Base-by-base conservation (phyloP, 2,888 invertebrate genomes). In the Cactoblastis cactorum region DNA sequence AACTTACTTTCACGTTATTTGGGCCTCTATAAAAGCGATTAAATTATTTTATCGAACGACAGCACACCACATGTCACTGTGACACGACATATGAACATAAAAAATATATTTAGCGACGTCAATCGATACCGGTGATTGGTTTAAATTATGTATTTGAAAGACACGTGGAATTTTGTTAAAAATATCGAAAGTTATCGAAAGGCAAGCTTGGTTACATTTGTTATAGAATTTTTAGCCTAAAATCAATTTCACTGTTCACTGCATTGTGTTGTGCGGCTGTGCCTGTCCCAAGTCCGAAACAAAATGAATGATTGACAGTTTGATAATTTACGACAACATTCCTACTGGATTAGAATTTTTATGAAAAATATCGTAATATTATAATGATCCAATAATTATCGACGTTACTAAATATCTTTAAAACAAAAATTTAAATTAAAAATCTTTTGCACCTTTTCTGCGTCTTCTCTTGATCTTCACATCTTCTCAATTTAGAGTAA, bases 61-160 rank as follows among this genome's bases (percentile, higher is more conserved):
- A 76, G 71, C 76, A 79, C 76, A 79, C 69, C 69, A 77, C 69
- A 81, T 79, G 85, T 85, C 85, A 87, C 67, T 63, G 62, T 86
- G 86, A 82, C 85, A 83, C 79, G 82, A 73, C 70, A 80, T 69
- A 67, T 67, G 69, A 71, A 69, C 75, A 77, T 77, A 72, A 77
- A 68, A 73, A 74, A 74, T 72, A 69, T 73, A 76, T 78, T 71
- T 74, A 71, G 66, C 68, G 60, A 67, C 68, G 61, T 66, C 65
- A 69, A 74, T 74, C 66, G 66, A 67, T 73, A 66, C 58, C 58
- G 57, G 59, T 62, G 59, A 64, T 67, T 63, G 55, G 55, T 67
- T 61, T 61, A 43, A 39, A 37, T 55, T 49, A 58, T n/a, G n/a
- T n/a, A n/a, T 65, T 61, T 51, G 47, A 51, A 53, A 24, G 8